Conservation (phyloP, 2,113 vertebrate genomes). For the Castor canadensis region DNA sequence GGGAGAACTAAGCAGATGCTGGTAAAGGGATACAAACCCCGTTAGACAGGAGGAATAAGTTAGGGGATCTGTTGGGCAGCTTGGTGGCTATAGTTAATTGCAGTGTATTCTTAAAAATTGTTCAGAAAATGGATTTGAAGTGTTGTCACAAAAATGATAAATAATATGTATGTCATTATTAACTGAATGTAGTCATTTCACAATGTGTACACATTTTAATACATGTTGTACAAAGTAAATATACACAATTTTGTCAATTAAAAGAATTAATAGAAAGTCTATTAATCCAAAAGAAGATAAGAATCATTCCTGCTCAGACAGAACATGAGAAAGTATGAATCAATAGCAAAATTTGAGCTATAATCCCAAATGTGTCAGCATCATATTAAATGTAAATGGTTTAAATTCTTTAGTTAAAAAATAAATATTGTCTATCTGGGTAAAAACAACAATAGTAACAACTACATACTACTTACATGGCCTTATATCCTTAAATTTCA, state of each 20-base stretch:
- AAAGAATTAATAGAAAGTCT: background rate
- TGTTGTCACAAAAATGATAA: background rate
- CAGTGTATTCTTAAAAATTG: background rate
- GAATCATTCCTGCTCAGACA: background rate
- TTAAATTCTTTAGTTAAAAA: conserved; percentile 1
- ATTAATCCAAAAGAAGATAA: background rate
- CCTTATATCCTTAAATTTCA: background rate
- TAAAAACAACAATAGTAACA: background rate
- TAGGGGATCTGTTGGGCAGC: background rate
- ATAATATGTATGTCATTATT: background rate
- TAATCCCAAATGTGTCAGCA: background rate
- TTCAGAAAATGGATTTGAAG: background rate
- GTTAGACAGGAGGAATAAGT: too few species aligned
- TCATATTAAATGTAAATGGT: background rate
- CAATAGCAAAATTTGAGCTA: background rate
- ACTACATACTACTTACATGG: background rate
- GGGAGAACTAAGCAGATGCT: too few species aligned
- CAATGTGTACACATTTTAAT: background rate
- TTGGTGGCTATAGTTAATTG: background rate
- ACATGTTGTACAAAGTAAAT: background rate
- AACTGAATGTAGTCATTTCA: background rate
- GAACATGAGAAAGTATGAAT: background rate
- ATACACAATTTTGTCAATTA: background rate
- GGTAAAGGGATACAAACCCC: background rate
- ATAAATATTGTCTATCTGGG: background rate